Base-by-base conservation (phyloP, 2,797 vertebrate genomes). In the Chanos chanos region DNA sequence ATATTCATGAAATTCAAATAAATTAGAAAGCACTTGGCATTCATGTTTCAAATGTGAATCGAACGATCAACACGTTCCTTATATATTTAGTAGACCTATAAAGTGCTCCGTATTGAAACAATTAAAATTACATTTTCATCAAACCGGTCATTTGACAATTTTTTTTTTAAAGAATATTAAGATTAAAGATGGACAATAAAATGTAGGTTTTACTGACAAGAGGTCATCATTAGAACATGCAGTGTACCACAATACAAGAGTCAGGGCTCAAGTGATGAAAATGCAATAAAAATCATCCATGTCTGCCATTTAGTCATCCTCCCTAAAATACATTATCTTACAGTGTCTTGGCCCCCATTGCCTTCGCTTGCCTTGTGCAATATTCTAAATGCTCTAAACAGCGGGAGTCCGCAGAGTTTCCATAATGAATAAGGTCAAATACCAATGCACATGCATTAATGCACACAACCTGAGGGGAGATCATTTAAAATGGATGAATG, bases 1-100 rank as follows among this genome's bases (percentile, higher is more conserved):
- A 71, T 76, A 71, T 70, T 73, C 70, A 76, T 69, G 71, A 73
- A 69, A 71, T 71, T 60, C 72, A 36, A 62, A 76, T 71, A 68
- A 71, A 76, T 73, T 73, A 71, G 65, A 68, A 39, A 68, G 65
- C 54, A 54, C 27, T 37, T 50, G 61, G 55, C 67, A 52, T 30
- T 25, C 24, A 39, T 63, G 61, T 60, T 71, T 71, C 61, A 18
- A 40, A 40, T 37, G 9, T 59, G 49, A 50, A 55, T 62, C 39
- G 49, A 65, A 61, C 34, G 31, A 66, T 50, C 47, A 54, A 51
- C 16, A 19, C 3, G 56, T 41, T 47, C 54, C 30, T 15, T 21
- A 13, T 63, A 59, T 47, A 49, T 64, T 53, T 55, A 61, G 31
- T 6, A 59, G 36, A 39, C 39, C 39, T 63, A 53, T 67, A 64